Percentiles rank a stretch among this genome's conserved stretches.
phyloP scores from a whole-genome alignment of 2,888 invertebrate species.

The Heteromurus nitidus region DNA sequence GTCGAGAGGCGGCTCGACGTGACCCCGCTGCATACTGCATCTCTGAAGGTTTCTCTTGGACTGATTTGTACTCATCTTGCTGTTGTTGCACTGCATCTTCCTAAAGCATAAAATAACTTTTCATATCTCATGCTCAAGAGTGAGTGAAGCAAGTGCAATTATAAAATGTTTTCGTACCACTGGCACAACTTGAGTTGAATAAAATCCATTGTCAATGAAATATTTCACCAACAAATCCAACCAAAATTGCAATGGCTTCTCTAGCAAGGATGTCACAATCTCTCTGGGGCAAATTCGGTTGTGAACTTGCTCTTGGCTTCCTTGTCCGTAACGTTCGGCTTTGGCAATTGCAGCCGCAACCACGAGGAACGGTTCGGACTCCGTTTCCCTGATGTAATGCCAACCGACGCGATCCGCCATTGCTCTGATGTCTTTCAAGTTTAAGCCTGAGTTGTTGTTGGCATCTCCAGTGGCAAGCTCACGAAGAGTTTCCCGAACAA shows the following conservation, averaged over 20 bases:
- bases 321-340: constrained; percentile 70
- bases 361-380: constrained; percentile 70
- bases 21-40: constrained; percentile 69
- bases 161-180: constrained; percentile 60
- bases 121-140: too few species aligned
- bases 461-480: constrained; percentile 40
- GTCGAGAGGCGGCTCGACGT: constrained; percentile 69
- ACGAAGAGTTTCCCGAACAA: constrained; percentile 49
- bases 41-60: constrained; percentile 56
- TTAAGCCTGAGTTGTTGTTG: constrained; percentile 33
- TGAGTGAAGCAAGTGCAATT: neutral
- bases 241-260: constrained; percentile 70
- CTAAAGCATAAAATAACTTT: constrained; percentile 7
- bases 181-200: constrained; percentile 70
- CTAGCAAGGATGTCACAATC: constrained; percentile 61
- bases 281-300: constrained; percentile 64
- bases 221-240: constrained; percentile 60
- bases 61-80: constrained; percentile 40
- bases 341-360: constrained; percentile 71
- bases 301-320: constrained; percentile 66
- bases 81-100: constrained; percentile 38
- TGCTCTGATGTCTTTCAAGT: constrained; percentile 58
- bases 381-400: constrained; percentile 72
- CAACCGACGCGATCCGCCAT: constrained; percentile 73
- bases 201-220: constrained; percentile 65